These are phyloP conservation scores for Phylloscopus whistleri DNA, from an alignment of 2,113 vertebrate genomes.

Conservation along the genomic window DNA sequence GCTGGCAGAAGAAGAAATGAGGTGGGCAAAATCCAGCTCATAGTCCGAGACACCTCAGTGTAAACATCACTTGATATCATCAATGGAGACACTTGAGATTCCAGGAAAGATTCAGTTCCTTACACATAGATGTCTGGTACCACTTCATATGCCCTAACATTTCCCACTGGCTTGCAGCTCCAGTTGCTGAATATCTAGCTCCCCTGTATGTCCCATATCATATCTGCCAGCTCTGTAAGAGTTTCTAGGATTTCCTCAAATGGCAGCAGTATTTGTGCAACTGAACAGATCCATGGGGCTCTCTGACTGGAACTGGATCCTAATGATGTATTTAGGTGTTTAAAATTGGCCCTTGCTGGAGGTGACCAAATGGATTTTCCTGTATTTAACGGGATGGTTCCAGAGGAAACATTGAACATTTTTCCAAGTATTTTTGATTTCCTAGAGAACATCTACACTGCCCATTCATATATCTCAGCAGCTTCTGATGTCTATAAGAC, in stretches of 20 bases:
- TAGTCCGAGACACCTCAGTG: not conserved
- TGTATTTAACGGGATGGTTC: not conserved
- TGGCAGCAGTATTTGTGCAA: not conserved
- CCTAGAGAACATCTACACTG: not conserved
- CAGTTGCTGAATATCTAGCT: not conserved
- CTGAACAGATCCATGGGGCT: not conserved
- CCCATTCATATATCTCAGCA: not conserved
- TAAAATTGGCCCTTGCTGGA: not conserved
- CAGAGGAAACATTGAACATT: not conserved
- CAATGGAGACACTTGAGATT: not conserved
- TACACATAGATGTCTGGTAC: rapidly evolving
- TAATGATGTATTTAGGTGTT: not conserved
- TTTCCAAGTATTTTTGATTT: not conserved
- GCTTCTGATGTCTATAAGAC: not conserved
- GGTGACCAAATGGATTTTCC: not conserved
- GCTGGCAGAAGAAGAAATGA: not conserved
- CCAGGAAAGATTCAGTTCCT: not conserved
- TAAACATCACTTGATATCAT: not conserved
- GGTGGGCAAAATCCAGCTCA: not conserved
- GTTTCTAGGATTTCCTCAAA: not conserved
- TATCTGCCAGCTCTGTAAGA: not conserved
- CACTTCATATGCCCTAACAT: not conserved
- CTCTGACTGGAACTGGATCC: not conserved
- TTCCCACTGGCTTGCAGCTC: not conserved
- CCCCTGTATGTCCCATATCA: not conserved